Evolutionary conservation across 2,113 vertebrate species (phyloP).

Genomic region (human (Homo sapiens)): DNA sequence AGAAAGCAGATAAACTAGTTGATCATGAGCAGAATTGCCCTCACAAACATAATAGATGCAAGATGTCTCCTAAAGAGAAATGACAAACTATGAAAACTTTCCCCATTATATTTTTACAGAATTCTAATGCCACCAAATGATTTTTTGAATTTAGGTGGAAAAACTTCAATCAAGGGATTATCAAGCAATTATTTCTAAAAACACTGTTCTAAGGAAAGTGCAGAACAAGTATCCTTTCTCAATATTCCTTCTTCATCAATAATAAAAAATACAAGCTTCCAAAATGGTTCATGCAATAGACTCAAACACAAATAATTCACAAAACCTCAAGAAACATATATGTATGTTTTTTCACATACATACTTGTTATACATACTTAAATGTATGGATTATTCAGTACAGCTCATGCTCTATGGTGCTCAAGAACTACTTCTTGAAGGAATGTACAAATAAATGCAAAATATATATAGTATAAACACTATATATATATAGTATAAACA

Average conservation of each 20-base stretch:
- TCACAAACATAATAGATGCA: background rate
- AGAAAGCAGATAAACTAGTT: background rate
- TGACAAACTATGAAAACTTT: background rate
- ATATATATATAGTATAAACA: too few relatives aligned
- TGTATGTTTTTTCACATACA: background rate
- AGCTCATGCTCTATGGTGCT: background rate
- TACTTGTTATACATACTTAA: background rate
- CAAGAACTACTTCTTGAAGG: background rate
- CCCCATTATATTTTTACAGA: background rate
- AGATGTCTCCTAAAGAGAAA: background rate
- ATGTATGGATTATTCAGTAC: background rate
- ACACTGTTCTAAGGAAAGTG: background rate
- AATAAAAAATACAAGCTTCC: background rate
- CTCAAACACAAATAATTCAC: background rate
- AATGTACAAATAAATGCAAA: background rate
- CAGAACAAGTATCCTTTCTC: background rate
- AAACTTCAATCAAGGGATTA: background rate
- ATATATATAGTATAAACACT: too few relatives aligned
- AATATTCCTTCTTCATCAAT: background rate
- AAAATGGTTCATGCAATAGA: background rate
- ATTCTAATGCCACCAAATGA: background rate
- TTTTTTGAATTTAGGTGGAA: background rate
- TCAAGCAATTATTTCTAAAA: background rate
- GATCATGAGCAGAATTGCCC: background rate
- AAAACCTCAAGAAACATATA: background rate